phyloP scores from a whole-genome alignment of 2,113 vertebrate species.

The Chauna torquata region DNA sequence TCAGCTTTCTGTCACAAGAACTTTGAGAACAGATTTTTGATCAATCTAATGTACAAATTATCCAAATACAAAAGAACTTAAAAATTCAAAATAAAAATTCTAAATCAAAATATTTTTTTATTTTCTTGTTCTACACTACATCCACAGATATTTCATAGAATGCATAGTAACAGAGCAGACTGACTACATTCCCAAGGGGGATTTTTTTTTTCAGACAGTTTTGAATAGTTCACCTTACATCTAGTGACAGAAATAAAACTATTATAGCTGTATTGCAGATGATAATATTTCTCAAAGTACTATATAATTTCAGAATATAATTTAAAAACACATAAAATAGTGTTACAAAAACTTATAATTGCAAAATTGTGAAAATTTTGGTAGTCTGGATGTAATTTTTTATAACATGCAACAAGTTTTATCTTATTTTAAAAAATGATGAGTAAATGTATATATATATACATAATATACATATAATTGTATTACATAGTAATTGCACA shows the following conservation, averaged over 20 bases:
- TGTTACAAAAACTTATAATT: background rate
- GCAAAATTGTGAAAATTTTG: background rate
- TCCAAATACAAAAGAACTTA: background rate
- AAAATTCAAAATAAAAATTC: background rate
- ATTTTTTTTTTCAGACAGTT: background rate
- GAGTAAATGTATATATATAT: background rate
- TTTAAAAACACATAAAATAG: background rate
- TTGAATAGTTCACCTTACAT: background rate
- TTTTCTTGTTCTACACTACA: background rate
- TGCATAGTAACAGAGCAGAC: background rate
- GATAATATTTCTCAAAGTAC: background rate
- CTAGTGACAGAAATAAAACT: background rate
- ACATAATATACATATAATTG: background rate
- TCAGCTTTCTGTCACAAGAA: background rate
- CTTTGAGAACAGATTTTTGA: background rate
- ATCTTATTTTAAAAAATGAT: background rate
- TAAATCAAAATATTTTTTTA: too few species aligned
- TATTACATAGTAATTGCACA: background rate
- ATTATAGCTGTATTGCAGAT: background rate
- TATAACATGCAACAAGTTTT: background rate
- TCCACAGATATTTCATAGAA: background rate
- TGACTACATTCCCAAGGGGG: background rate
- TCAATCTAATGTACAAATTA: background rate
- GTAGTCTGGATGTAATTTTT: background rate
- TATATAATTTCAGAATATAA: background rate